A percentile compares a stretch with the other conserved stretches of the same genome.
Evolutionary conservation across 37 sponge, comb jelly and placozoan genomes (phyloP).

Genomic region (Theonella swinhoei): DNA sequence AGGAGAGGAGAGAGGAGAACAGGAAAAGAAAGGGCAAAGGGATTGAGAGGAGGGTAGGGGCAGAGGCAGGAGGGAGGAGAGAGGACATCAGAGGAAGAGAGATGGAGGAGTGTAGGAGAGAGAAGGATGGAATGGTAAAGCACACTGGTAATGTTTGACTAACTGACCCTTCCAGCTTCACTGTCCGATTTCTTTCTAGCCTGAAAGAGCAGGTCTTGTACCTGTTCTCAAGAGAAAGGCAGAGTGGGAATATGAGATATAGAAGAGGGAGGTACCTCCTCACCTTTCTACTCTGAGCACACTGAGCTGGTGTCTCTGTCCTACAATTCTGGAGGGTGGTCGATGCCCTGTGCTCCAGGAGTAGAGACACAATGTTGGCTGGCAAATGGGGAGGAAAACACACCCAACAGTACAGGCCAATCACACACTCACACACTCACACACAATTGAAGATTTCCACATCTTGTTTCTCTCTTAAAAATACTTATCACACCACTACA

Average conservation of each 20-base stretch:
- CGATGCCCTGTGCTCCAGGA: constrained; percentile 73
- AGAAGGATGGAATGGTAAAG: neutral
- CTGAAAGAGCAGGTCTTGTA: constrained; percentile 24
- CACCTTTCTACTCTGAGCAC: constrained; percentile 74
- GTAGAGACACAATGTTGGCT: constrained; percentile 71
- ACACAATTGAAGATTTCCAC: too few relatives aligned
- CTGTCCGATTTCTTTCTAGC: neutral
- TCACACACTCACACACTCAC: too few relatives aligned
- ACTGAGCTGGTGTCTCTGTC: constrained; percentile 65
- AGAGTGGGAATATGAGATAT: too few relatives aligned
- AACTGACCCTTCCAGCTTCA: neutral
- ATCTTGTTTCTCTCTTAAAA: too few relatives aligned
- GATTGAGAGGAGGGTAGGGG: neutral
- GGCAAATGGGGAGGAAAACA: neutral
- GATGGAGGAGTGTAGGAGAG: too few relatives aligned
- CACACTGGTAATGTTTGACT: neutral
- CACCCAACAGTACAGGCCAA: too few relatives aligned
- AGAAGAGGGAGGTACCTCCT: neutral
- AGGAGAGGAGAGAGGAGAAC: neutral
- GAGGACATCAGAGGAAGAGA: neutral
- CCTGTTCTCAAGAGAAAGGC: constrained; percentile 3
- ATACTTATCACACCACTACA: too few relatives aligned
- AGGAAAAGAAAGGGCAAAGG: neutral
- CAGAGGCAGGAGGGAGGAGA: neutral
- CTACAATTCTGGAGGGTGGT: constrained; percentile 49